A percentile compares a stretch with the other conserved stretches of the same genome.
Conservation (phyloP, 1,140 invertebrate genomes). For the Saxidomus purpurata region DNA sequence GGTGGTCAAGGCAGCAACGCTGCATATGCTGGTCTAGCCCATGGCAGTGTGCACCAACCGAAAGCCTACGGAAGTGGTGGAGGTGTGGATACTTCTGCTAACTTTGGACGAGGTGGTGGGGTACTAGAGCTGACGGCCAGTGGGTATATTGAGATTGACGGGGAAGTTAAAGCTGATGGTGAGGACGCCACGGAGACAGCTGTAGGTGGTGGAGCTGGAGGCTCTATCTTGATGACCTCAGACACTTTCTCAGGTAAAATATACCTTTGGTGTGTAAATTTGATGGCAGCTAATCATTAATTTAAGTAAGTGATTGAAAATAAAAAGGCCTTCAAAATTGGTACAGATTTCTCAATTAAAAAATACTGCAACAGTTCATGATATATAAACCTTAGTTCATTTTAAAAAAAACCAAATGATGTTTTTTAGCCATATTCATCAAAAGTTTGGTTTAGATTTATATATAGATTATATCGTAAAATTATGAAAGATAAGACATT, state of each 20-base stretch:
- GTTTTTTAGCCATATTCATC: too few species aligned
- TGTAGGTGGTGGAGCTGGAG: conserved; percentile 77
- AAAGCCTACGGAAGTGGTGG: conserved; percentile 78
- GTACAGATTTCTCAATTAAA: too few species aligned
- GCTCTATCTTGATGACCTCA: conserved; percentile 69
- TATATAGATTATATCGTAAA: too few species aligned
- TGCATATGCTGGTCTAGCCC: conserved; percentile 55
- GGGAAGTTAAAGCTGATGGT: conserved; percentile 73
- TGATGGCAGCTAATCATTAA: too few species aligned
- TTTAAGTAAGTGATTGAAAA: too few species aligned
- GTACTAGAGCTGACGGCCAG: conserved; percentile 72
- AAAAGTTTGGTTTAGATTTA: too few species aligned
- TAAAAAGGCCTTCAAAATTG: too few species aligned
- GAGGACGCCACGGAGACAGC: conserved; percentile 60
- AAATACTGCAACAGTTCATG: too few species aligned
- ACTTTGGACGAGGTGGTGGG: conserved; percentile 74
- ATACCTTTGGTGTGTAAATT: too few species aligned
- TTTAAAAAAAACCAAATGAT: too few species aligned
- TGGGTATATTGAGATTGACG: conserved; percentile 76
- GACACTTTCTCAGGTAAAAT: conserved; percentile 71
- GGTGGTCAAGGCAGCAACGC: conserved; percentile 73
- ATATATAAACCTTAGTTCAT: too few species aligned
- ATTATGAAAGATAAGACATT: too few species aligned
- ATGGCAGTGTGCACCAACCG: conserved; percentile 69
- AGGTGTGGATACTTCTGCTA: conserved; percentile 23